Conservation (phyloP, 2,113 vertebrate genomes). For the Larimichthys polyactis region DNA sequence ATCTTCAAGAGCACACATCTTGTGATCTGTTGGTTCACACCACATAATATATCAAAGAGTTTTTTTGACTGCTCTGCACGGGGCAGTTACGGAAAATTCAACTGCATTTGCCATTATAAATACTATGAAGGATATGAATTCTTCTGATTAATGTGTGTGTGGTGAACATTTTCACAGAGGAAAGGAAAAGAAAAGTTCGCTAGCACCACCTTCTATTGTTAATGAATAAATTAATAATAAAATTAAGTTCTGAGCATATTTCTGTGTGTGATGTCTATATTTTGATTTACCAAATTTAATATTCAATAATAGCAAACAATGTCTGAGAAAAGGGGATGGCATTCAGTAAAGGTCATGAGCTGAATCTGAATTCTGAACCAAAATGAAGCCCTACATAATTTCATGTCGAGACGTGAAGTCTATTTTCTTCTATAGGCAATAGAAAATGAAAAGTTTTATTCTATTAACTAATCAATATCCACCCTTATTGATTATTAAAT, state of each 20-base stretch:
- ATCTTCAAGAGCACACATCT: not conserved
- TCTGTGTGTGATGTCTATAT: not conserved
- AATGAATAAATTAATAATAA: no score
- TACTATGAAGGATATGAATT: not conserved
- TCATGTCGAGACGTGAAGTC: not conserved
- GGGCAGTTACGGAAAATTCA: not conserved
- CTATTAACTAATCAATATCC: not conserved
- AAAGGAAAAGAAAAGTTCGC: not conserved
- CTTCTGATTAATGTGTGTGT: not conserved
- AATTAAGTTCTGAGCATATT: not conserved
- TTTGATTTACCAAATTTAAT: not conserved
- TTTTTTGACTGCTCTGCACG: not conserved
- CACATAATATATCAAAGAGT: not conserved
- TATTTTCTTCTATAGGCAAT: not conserved
- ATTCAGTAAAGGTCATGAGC: conserved; percentile 22
- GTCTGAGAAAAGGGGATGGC: not conserved
- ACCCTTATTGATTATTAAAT: no score
- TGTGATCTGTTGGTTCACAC: not conserved
- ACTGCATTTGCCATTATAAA: not conserved
- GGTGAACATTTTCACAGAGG: not conserved
- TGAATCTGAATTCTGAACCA: conserved; percentile 3
- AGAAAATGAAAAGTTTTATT: not conserved
- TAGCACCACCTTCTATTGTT: not conserved
- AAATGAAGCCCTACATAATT: not conserved
- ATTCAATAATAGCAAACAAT: not conserved